Base-by-base conservation (phyloP, 2,888 invertebrate species). In the Parnassius apollo region DNA sequence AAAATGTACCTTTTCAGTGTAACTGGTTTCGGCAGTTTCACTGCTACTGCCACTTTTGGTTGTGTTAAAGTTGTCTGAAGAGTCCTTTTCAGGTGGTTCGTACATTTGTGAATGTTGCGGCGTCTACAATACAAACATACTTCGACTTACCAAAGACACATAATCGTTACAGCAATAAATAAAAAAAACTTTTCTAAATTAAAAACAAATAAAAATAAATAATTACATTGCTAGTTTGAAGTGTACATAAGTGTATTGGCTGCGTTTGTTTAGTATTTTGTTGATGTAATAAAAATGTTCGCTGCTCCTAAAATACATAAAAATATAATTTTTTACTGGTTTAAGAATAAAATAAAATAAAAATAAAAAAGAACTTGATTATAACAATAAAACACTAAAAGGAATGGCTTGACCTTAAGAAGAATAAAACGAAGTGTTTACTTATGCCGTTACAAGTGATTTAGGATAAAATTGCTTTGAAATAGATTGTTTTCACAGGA, bases 71-170 rank as follows among this genome's bases (percentile, higher is more conserved):
- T 83, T 83, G 42, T 84, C 87, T 0, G 71, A 69, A 0, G 88
- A 88, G 52, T 88, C 88, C 61, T 85, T 87, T 65, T 85, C 88
- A 0, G 89, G 86, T 2, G 77, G 82, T 9, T 87, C 87, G 61
- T 80, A 81, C 48, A 76, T 70, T 73, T 9, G 68, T 11, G 9
- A 62, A 62, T 35, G 68, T 56, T 53, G 62, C 55, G 72, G 76
- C 67, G 42, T 22, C 66, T 52, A 52, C 2, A 49, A 11, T 44
- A 44, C 9, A 35, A 35, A 3, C 4, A 35, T 35, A 1, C 7
- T 35, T 35, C 7, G 7, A 35, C 35, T 35, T 35, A 35, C 4
- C 35, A 35, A 35, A 35, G 3, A 7, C 35, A 35, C 35, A 35
- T 35, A 35, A 35, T 35, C 35, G 4, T 35, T 35, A 4, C 7